Base-by-base conservation (phyloP, 2,888 invertebrate species). In the Aricia artaxerxes region DNA sequence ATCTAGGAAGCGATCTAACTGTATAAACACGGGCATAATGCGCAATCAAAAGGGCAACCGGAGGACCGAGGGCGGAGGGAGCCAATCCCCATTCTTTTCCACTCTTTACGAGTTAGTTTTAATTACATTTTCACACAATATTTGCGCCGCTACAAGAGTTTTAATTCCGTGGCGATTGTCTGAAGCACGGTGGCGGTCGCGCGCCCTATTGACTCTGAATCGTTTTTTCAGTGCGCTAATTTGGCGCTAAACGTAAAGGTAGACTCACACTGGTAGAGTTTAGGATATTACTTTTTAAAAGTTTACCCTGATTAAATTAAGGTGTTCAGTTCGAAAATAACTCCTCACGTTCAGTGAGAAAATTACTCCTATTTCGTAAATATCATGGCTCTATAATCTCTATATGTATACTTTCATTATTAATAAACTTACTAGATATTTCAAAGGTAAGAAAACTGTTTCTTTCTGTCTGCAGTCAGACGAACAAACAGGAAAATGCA, bases 1-100 rank as follows among this genome's bases (percentile, higher is more conserved):
- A 94, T 93, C 93, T 93, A 93, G 91, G 89, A 92, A 92, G 89
- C 92, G 92, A 93, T 94, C 93, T 93, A 93, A 94, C 92, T 92
- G 92, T 92, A 93, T 93, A 93, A 93, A 93, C 92, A 92, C 89
- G 91, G 91, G 88, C 92, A 92, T 93, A 94, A 94, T 93, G 91
- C 89, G 90, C 93, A 94, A 93, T 93, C 93, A 94, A 93, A 93
- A 93, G 93, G 93, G 93, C 93, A 92, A 88, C 88, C 88, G 89
- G 87, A 88, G 90, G 91, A 89, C 87, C 87, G 90, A 89, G 91
- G 89, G 88, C 82, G 83, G 84, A 81, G 87, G 86, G 87, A 84
- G 75, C 78, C 79, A 77, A 80, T 78, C 78, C 81, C 80, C 40
- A 80, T 78, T 78, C 73, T 75, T 77, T 78, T 80, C 81, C 81